These are phyloP conservation scores for Phylloscopus whistleri DNA, from an alignment of 2,113 vertebrate genomes.

Conservation along the genomic window DNA sequence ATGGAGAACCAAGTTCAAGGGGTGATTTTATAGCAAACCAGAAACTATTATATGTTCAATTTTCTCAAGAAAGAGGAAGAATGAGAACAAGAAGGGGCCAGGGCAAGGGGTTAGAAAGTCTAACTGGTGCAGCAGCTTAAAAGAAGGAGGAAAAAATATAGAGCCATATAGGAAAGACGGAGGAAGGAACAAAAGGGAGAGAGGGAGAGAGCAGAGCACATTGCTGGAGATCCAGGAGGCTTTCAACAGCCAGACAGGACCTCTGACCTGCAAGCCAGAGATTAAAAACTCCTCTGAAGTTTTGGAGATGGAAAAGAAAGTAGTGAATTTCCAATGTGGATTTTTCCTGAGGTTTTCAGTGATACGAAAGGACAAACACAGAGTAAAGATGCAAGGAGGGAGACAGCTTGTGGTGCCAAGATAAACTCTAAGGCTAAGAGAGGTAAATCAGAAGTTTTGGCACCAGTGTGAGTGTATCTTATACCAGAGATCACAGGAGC, in stretches of 20 bases:
- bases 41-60: not conserved
- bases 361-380: not conserved
- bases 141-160: not conserved
- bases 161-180: not conserved
- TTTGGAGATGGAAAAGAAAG: not conserved
- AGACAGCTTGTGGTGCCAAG: not conserved
- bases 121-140: not conserved
- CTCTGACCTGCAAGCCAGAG: not conserved
- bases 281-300: not conserved
- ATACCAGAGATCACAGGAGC: not conserved
- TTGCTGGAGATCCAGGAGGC: not conserved
- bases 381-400: not conserved
- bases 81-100: not conserved
- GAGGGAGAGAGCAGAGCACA: not conserved
- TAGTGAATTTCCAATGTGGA: not conserved
- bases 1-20: not conserved
- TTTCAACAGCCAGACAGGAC: not conserved
- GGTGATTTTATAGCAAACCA: not conserved
- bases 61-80: not conserved
- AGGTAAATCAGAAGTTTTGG: not conserved
- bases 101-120: not conserved
- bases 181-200: not conserved
- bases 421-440: not conserved
- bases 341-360: not conserved
- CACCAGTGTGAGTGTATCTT: not conserved